phyloP scores from a whole-genome alignment of 2,888 invertebrate species.

The Leptopilina syphax region DNA sequence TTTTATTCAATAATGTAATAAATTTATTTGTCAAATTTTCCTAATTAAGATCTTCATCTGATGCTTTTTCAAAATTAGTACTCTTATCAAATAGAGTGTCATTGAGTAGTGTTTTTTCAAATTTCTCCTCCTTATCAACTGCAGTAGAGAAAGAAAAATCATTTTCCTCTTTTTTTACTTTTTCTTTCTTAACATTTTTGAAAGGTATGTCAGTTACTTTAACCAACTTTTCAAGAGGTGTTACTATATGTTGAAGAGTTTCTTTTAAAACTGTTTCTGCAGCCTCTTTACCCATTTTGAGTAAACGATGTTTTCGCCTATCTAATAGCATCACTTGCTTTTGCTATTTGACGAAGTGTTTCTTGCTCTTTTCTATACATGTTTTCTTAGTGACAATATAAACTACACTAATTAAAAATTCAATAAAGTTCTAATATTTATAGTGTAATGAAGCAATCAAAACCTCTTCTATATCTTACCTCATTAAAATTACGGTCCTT shows the following conservation, averaged over 20 bases:
- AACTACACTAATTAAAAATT: background rate
- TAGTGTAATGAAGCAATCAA: conserved; percentile 31
- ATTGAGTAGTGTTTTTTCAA: too few relatives aligned
- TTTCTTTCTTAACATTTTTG: background rate
- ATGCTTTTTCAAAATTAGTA: too few relatives aligned
- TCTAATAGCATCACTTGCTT: conserved; percentile 53
- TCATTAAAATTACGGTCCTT: conserved; percentile 55
- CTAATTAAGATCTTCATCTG: too few relatives aligned
- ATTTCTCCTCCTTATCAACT: too few relatives aligned
- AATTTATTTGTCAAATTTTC: too few relatives aligned
- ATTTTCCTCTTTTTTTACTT: background rate
- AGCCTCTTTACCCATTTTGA: conserved; percentile 45
- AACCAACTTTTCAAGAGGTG: background rate
- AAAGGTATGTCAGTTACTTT: background rate
- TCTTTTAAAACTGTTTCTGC: conserved; percentile 43
- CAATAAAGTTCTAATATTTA: conserved; percentile 38
- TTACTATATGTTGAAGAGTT: conserved; percentile 47
- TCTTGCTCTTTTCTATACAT: conserved; percentile 34
- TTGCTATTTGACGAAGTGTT: conserved; percentile 42
- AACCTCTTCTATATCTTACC: conserved; percentile 55
- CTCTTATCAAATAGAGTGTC: too few relatives aligned
- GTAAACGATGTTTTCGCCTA: conserved; percentile 46
- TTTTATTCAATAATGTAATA: too few relatives aligned
- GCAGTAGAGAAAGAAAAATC: background rate
- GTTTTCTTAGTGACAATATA: conserved; percentile 37